Base-by-base conservation (phyloP, 2,113 vertebrate species). In the Tachysurus vachellii region DNA sequence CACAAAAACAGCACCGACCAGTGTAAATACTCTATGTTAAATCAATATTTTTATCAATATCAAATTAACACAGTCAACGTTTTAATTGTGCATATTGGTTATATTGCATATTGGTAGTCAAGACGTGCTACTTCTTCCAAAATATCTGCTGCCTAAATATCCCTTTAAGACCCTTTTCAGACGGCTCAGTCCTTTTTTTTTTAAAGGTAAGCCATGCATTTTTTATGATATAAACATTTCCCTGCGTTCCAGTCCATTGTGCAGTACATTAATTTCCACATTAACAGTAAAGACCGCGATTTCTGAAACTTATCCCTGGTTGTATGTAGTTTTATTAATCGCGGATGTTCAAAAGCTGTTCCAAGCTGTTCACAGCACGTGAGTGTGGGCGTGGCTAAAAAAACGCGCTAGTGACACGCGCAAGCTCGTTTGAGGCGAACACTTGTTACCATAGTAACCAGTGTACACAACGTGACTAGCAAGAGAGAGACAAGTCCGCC, bases 381-480 rank as follows among this genome's bases (percentile, higher is more conserved):
- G 7, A 36, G 31, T 19, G 10, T 76, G 73, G 23, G 50, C n/a
- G n/a, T 79, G 50, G 26, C 19, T 28, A 53, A 50, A 11, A 4
- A 44, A 12, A 36, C 36, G 36, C 36, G 50, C 28, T 14, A n/a
- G 50, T 80, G 26, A 56, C 62, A 5, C 16, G 53, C 47, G n/a
- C 13, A 71, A 13, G 26, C 73, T 79, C 7, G 13, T 16, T n/a
- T 56, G 54, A 1, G 13, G 68, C 26, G 2, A 31, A 8, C 36
- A 14, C 14, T 1, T 57, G 85, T 87, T 87, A 77, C 86, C 54
- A 64, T 77, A 82, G 83, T 62, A 85, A 89, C 88, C 31, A 36
- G 17, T 14, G 36, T 85, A 85, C 64, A 89, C 71, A 70, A 16
- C 56, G 8, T 44, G 47, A 47, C 16, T 1, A 6, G 61, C 54